Percentiles rank a stretch among this genome's conserved stretches.
phyloP scores from a whole-genome alignment of 1,140 invertebrate species.

The Aphelenchoides besseyi region DNA sequence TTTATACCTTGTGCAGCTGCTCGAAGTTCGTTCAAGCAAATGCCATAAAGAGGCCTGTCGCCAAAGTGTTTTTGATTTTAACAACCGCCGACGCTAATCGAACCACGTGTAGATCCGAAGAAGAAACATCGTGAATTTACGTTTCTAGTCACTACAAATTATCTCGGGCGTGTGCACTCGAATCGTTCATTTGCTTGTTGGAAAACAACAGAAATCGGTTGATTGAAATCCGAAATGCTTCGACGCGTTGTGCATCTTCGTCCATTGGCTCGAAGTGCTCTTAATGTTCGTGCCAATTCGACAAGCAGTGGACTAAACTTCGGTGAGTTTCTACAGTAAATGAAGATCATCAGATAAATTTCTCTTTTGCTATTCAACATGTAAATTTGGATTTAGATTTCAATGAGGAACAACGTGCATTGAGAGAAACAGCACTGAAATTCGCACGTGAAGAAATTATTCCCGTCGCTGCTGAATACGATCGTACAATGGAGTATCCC shows the following conservation, averaged over 20 bases:
- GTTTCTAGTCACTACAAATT: no score
- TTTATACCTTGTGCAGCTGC: no score
- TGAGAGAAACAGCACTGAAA: slow-evolving; percentile 82
- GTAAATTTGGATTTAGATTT: slow-evolving; percentile 59
- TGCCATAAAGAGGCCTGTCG: no score
- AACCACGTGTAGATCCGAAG: no score
- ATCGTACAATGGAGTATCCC: slow-evolving; percentile 84
- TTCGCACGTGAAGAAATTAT: slow-evolving; percentile 88
- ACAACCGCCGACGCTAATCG: no score
- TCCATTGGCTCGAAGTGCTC: neutral
- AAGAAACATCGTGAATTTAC: no score
- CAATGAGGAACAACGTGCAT: slow-evolving; percentile 67
- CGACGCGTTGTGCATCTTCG: neutral
- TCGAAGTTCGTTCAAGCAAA: no score
- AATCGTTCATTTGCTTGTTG: no score
- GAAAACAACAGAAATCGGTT: no score
- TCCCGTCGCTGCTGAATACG: slow-evolving; percentile 81
- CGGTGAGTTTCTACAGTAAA: slow-evolving; percentile 8
- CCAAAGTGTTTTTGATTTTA: no score
- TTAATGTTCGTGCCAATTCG: neutral
- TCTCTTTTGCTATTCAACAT: neutral
- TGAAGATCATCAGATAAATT: slow-evolving; percentile 13
- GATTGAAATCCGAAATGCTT: neutral
- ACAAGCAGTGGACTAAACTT: slow-evolving; percentile 17
- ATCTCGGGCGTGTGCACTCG: no score